Percentiles rank a stretch among this genome's conserved stretches.
Evolutionary conservation across 2,797 vertebrate species (phyloP).

Genomic region (Brotogeris chrysoptera): DNA sequence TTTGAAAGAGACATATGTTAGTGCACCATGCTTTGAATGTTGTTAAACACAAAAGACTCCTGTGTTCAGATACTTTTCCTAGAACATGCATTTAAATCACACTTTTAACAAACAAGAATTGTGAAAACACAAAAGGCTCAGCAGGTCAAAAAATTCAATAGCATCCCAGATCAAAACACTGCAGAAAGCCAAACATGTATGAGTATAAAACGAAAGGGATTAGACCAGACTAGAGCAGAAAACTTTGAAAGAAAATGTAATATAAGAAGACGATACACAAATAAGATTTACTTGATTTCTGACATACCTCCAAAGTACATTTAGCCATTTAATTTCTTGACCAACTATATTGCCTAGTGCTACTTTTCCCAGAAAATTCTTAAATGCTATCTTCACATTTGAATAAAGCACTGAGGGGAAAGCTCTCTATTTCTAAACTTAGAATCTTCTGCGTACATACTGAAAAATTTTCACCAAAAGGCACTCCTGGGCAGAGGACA

Average conservation of each 20-base stretch:
- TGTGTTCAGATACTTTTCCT: background rate
- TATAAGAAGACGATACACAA: background rate
- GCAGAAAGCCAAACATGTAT: background rate
- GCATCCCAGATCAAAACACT: background rate
- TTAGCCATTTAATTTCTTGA: background rate
- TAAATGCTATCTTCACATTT: background rate
- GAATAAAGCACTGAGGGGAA: background rate
- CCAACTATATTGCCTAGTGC: background rate
- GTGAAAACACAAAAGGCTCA: background rate
- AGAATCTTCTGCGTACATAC: background rate
- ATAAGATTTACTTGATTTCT: background rate
- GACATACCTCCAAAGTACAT: background rate
- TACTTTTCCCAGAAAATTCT: background rate
- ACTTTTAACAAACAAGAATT: background rate
- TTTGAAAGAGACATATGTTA: background rate
- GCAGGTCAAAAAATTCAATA: background rate
- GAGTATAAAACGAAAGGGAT: background rate
- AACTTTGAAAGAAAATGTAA: background rate
- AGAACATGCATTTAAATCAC: background rate
- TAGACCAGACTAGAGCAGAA: background rate
- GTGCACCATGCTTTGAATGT: background rate
- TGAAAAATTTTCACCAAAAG: background rate
- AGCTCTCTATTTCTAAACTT: background rate
- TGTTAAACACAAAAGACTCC: slow-evolving; percentile 2
- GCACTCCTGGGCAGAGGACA: fast-evolving